Percentiles rank a stretch among this genome's conserved stretches.
phyloP scores from a whole-genome alignment of 30 jellyfish, hydroid and myxozoan genomes.

The Pseudorhiza aurosa region DNA sequence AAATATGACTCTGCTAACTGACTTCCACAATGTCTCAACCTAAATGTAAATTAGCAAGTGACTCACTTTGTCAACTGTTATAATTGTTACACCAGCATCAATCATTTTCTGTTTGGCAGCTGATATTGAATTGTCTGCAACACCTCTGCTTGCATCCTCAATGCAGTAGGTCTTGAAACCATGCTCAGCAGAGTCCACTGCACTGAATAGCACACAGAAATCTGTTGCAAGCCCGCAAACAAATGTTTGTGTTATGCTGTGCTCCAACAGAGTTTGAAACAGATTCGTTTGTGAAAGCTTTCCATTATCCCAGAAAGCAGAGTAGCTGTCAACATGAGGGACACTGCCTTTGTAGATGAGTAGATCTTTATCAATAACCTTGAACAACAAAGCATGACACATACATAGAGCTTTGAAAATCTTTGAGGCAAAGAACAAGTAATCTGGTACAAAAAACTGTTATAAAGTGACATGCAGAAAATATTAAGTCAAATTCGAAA shows the following conservation, averaged over 20 bases:
- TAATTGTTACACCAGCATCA: slow-evolving; percentile 64
- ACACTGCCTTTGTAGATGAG: slow-evolving; percentile 70
- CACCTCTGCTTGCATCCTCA: slow-evolving; percentile 89
- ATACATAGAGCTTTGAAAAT: too few relatives aligned
- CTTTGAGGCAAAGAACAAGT: too few relatives aligned
- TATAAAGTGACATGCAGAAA: too few relatives aligned
- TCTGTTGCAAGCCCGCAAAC: slow-evolving; percentile 95
- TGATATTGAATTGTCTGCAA: slow-evolving; percentile 57
- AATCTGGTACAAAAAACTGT: too few relatives aligned
- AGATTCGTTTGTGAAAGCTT: slow-evolving; percentile 72
- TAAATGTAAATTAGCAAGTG: background rate
- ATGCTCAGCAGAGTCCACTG: slow-evolving; percentile 89
- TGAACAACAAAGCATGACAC: too few relatives aligned
- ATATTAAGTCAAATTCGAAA: too few relatives aligned
- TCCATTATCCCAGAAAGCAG: slow-evolving; percentile 99
- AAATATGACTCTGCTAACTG: background rate
- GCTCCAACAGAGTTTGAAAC: slow-evolving; percentile 55
- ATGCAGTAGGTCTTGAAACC: slow-evolving; percentile 85
- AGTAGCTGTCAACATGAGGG: slow-evolving; percentile 79
- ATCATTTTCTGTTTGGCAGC: slow-evolving; percentile 49
- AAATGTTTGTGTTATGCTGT: slow-evolving; percentile 50
- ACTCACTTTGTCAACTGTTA: slow-evolving; percentile 48
- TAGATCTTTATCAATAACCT: slow-evolving; percentile 17
- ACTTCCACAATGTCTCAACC: too few relatives aligned
- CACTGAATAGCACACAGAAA: slow-evolving; percentile 82